These are phyloP conservation scores for Genyomyrus donnyi DNA, from an alignment of 2,113 vertebrate species.

Conservation along the genomic window DNA sequence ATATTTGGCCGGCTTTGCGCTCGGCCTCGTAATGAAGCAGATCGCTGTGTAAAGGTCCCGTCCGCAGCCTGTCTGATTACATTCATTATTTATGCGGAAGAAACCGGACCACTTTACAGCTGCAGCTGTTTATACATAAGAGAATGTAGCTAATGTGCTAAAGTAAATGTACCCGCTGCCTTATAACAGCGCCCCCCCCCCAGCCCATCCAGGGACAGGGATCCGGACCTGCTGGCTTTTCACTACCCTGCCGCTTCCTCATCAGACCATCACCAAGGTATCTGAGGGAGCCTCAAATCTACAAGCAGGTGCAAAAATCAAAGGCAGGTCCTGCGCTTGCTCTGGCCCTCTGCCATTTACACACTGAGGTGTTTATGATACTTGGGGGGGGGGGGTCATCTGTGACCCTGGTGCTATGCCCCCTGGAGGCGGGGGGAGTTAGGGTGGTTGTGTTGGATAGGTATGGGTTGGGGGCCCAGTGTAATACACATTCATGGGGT, in stretches of 20 bases:
- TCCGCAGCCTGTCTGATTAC: neutral
- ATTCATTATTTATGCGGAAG: neutral
- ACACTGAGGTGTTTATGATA: constrained; percentile 34
- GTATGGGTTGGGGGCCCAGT: neutral
- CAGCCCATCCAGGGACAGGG: neutral
- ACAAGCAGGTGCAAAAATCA: neutral
- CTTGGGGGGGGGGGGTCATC: constrained; percentile 24
- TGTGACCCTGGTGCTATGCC: constrained; percentile 10
- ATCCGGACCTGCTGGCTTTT: neutral
- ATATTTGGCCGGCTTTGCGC: neutral
- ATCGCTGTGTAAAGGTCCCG: neutral
- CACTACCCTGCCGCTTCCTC: neutral
- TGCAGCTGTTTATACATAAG: neutral
- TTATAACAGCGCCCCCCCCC: neutral
- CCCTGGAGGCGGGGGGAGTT: neutral
- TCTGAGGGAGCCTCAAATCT: neutral
- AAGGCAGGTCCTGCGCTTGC: neutral
- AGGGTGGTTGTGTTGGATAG: neutral
- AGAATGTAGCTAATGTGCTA: neutral
- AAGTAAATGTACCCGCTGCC: neutral
- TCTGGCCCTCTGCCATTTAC: neutral
- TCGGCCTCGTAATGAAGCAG: neutral
- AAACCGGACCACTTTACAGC: neutral
- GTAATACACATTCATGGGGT: neutral
- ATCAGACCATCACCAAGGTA: neutral